These are phyloP conservation scores for Epizoanthus stellaris DNA, from an alignment of 92 coral and sea anemone genomes.

Conservation along the genomic window DNA sequence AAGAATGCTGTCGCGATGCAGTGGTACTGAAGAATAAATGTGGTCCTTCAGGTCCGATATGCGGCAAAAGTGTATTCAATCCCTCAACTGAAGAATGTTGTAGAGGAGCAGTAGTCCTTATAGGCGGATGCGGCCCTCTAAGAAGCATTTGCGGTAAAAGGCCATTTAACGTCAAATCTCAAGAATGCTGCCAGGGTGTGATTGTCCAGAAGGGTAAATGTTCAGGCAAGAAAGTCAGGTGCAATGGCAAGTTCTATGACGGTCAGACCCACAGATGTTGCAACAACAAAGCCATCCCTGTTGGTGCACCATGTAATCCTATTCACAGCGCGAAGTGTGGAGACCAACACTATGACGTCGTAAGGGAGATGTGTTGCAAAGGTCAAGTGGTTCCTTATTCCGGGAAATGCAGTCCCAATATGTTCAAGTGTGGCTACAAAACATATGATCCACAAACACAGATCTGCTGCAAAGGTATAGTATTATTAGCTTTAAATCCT, in stretches of 20 bases:
- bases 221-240: neutral
- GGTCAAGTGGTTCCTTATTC: constrained; percentile 26
- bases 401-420: neutral
- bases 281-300: neutral
- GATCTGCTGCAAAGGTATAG: constrained; percentile 24
- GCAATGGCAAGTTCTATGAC: constrained; percentile 7
- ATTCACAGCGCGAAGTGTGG: constrained; percentile 5
- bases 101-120: constrained; percentile 33
- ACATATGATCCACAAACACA: neutral
- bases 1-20: constrained; percentile 38
- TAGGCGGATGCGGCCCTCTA: constrained; percentile 10
- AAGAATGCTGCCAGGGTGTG: constrained; percentile 27
- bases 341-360: constrained; percentile 15
- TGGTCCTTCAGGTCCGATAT: constrained; percentile 14
- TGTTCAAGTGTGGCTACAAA: constrained; percentile 10
- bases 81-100: constrained; percentile 30
- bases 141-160: constrained; percentile 20
- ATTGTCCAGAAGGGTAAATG: constrained; percentile 29
- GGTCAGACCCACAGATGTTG: constrained; percentile 15
- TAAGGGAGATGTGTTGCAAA: constrained; percentile 32
- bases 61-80: constrained; percentile 19
- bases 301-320: neutral
- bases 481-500: neutral
- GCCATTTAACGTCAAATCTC: neutral
- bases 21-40: constrained; percentile 12